These are phyloP conservation scores for Eupithecia abbreviata DNA, from an alignment of 2,888 invertebrate genomes.

Conservation along the genomic window DNA sequence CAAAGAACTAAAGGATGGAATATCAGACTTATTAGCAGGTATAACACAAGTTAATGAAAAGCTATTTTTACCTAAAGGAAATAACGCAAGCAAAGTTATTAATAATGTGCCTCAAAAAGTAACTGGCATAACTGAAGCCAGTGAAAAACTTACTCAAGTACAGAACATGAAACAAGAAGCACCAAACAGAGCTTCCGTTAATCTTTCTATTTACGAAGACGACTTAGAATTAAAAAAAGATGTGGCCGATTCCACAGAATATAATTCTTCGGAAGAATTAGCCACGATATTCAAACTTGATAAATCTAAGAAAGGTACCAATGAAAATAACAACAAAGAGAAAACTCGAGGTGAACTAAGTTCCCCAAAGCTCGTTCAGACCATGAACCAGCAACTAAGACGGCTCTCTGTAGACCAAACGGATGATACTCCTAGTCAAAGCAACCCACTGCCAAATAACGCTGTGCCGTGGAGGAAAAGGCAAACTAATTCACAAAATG, in stretches of 20 bases:
- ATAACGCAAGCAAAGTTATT: constrained; percentile 47
- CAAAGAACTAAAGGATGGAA: constrained; percentile 79
- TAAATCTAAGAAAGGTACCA: constrained; percentile 52
- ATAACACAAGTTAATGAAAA: constrained; percentile 80
- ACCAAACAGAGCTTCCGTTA: constrained; percentile 68
- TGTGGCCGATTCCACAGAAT: constrained; percentile 80
- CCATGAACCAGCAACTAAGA: constrained; percentile 76
- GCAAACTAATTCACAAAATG: constrained; percentile 78
- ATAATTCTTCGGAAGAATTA: constrained; percentile 86
- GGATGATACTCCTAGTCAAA: constrained; percentile 77
- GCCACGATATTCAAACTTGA: constrained; percentile 85
- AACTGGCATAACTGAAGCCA: constrained; percentile 64
- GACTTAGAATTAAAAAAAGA: constrained; percentile 73
- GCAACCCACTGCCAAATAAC: constrained; percentile 75
- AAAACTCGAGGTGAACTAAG: constrained; percentile 69
- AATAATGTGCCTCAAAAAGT: constrained; percentile 51
- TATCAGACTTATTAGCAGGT: constrained; percentile 79
- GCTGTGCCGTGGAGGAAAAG: constrained; percentile 80
- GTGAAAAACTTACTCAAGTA: constrained; percentile 66
- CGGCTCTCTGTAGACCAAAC: constrained; percentile 72
- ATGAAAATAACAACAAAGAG: constrained; percentile 54
- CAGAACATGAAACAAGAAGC: constrained; percentile 58
- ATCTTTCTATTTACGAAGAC: constrained; percentile 77
- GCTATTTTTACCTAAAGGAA: constrained; percentile 65
- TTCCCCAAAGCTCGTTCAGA: constrained; percentile 78